Evolutionary conservation across 2,797 vertebrate species (phyloP), one percentile per base, ranked within the genome.

Genomic region (Leptatherina wallacei): DNA sequence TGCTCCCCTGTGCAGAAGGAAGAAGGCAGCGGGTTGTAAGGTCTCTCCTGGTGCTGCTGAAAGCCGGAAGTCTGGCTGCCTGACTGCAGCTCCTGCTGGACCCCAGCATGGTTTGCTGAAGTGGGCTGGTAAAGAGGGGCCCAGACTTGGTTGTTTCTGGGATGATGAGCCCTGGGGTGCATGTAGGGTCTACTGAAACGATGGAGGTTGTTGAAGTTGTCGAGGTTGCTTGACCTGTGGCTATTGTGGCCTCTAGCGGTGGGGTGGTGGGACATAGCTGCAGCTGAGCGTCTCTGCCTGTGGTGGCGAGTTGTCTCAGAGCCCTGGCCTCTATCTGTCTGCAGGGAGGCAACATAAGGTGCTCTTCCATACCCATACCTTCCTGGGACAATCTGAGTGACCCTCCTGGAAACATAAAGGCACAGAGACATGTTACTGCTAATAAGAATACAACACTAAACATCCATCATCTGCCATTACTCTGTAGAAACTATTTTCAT

Each of bases 321-420:
- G 6, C 65, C 70, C 66, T 91, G 94, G 0, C 92, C 87, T 0
- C 90, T 83, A 40, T 96, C 95, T 0, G 91, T 96, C 88, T 96
- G 95, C 69, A 96, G 68, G 0, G 96, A 94, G 57, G 95, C 80
- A 59, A 95, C 94, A 66, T 95, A 95, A 0, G 96, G 96, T 62
- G 95, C 94, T 86, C 94, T 96, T 0, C 97, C 97, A 29, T 97
- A 98, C 40, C 97, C 97, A 0, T 98, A 98, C 81, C 92, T 94
- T 44, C 97, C 97, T 0, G 97, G 96, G 56, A 84, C 85, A 3
- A 97, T 96, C 33, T 80, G 84, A 22, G 67, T 62, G 76, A 89
- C 93, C 62, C 88, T 95, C 88, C 95, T 96, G 92, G 14, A 86
- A 84, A 58, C 66, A 77, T 62, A 86, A 77, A 79, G 7, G 71